Base-by-base conservation (phyloP, 2,113 vertebrate genomes). In the Pygathrix nemaeus region DNA sequence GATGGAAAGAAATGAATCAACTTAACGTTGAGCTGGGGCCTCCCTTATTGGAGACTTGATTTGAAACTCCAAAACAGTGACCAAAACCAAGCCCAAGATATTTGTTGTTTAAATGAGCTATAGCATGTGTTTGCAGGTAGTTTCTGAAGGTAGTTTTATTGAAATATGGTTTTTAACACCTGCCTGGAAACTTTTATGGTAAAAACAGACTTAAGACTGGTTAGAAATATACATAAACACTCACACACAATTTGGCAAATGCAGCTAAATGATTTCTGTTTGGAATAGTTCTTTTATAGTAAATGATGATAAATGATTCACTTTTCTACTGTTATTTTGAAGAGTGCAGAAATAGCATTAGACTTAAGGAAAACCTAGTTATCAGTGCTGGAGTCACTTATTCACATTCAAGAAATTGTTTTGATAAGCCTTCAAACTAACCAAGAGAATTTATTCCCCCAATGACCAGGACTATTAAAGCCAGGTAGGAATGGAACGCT, bases 381-480 rank as follows among this genome's bases (percentile, higher is more conserved):
- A 64, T 21, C 43, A 91, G 82, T 57, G 55, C 52, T 81, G 35
- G 75, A 18, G 88, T 94, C 64, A 91, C 32, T 90, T 93, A 70
- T 21, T 92, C 45, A 73, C 38, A 92, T 82, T 84, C 30, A 88
- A 86, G n/a, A 87, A 83, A 93, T 94, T 94, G 96, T 93, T 95
- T 88, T 94, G 83, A 93, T 94, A 96, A 93, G 6, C 17, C 30
- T 55, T 96, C 45, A 57, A 94, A 88, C 35, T 50, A 97, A 73
- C 57, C 43, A 48, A 66, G 92, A 87, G 59, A 95, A 93, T 94
- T 78, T 93, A 90, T 97, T 96, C 40, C 90, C 40, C 14, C 75
- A 86, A 32, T 78, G 93, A 85, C 16, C 80, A 85, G 38, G 40
- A 82, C 92, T 96, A 85, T 94, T 96, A 97, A 97, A 87, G 88